A percentile compares a stretch with the other conserved stretches of the same genome.
Evolutionary conservation across 2,113 vertebrate species (phyloP).

Genomic region (Eulemur macaco): DNA sequence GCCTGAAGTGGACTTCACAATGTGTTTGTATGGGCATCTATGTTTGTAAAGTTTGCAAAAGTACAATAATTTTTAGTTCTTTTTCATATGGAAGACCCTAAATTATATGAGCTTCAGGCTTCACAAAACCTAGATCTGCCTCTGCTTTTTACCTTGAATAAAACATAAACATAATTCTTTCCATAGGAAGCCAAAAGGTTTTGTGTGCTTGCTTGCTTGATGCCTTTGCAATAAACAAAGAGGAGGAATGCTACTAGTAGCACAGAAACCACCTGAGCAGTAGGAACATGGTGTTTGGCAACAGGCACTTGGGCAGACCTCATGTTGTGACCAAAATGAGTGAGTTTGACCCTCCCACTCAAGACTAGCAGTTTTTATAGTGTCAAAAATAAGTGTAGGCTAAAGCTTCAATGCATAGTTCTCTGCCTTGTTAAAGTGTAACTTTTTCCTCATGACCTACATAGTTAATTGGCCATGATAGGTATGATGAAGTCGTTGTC

Average conservation of each 20-base stretch:
- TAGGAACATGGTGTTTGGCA: neutral
- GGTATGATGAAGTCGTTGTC: conserved; percentile 14
- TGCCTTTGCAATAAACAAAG: neutral
- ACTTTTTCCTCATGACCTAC: conserved; percentile 33
- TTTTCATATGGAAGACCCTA: neutral
- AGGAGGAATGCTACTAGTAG: neutral
- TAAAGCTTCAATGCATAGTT: neutral
- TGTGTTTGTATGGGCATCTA: neutral
- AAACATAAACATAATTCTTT: conserved; percentile 26
- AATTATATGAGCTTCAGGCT: neutral
- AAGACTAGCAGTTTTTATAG: neutral
- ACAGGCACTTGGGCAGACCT: neutral
- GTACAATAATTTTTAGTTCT: neutral
- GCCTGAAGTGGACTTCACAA: neutral
- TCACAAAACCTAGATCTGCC: neutral
- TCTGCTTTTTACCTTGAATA: neutral
- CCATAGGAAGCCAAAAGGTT: neutral
- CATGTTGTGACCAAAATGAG: neutral
- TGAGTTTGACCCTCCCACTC: neutral
- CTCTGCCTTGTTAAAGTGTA: neutral
- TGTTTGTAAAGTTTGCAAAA: conserved; percentile 4
- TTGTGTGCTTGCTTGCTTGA: neutral
- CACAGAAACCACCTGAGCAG: neutral
- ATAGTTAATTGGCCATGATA: neutral
- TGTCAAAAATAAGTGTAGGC: conserved; percentile 35